Base-by-base conservation (phyloP, 2,888 invertebrate species). In the Lamproptera curius region DNA sequence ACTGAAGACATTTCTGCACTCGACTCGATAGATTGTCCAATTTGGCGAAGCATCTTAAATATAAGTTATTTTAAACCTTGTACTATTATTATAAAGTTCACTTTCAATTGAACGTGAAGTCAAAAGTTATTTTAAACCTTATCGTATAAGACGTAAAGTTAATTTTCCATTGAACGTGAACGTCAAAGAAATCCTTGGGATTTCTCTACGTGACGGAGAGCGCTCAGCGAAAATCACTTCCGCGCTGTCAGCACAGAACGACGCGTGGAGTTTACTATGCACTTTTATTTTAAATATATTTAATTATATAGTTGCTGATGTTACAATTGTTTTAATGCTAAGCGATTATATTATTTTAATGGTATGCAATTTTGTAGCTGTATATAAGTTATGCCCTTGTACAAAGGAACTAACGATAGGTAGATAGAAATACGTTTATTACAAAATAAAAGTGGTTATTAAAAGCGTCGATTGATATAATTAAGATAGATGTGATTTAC, bases 131-230 rank as follows among this genome's bases (percentile, higher is more conserved):
- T 17, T 11, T 8, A 23, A 26, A 16, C 40, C 42, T n/a, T 54
- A 51, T 38, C 1, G 1, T n/a, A 6, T 31, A n/a, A 9, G 0
- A 0, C 0, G 26, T 42, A 52, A 42, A 43, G 49, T 37, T 15
- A 9, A 49, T 38, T 41, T 51, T 54, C 5, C 15, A 5, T 23
- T 15, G 26, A 2, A 16, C 10, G 13, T 26, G 2, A n/a, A 6
- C 11, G 16, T 43, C 17, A 39, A 33, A 39, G 31, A 1, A 41
- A 44, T 15, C 9, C 43, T 49, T 36, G 9, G 23, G 5, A n/a
- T n/a, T 28, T 35, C 26, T 14, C 56, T 56, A 67, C 67, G 67
- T 67, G 67, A 50, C 54, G 44, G 53, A 59, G 58, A 46, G 54
- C 54, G 44, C 42, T 42, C 16, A 40, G 38, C 35, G 15, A 53